phyloP scores from a whole-genome alignment of 2,113 vertebrate species.

The Protobothrops flavoviridis region DNA sequence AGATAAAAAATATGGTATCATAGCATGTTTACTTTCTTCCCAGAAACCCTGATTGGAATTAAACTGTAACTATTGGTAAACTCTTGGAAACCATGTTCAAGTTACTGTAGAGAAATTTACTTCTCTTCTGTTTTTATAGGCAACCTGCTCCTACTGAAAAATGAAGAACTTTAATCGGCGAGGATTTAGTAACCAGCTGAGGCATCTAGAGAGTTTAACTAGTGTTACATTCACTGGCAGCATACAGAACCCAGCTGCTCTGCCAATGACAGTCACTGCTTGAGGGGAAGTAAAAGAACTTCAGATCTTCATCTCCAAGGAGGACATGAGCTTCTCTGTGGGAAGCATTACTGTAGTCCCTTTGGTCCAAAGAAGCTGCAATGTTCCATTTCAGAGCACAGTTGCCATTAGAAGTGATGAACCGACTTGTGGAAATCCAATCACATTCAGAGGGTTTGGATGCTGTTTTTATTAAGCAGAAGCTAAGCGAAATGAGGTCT shows the following conservation, averaged over 20 bases:
- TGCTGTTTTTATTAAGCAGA: neutral
- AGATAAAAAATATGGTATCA: neutral
- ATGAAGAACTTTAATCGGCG: neutral
- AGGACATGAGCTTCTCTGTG: neutral
- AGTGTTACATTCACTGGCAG: neutral
- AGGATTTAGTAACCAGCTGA: neutral
- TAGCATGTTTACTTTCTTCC: neutral
- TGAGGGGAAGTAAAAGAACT: neutral
- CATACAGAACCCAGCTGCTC: neutral
- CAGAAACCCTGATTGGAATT: neutral
- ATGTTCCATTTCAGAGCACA: neutral
- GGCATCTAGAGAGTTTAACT: neutral
- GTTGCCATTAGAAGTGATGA: neutral
- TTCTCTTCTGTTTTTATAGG: neutral
- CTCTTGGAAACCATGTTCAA: neutral
- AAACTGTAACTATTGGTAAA: neutral
- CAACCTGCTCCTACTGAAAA: neutral
- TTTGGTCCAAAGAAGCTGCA: neutral
- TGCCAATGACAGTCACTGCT: slow-evolving; percentile 9
- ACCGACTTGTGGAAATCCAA: neutral
- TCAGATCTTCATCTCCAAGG: neutral
- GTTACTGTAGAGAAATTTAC: fast-evolving
- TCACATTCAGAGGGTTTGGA: neutral
- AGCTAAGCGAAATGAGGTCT: neutral
- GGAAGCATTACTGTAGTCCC: neutral